A percentile compares a stretch with the other conserved stretches of the same genome.
phyloP scores from a whole-genome alignment of 2,797 vertebrate genomes.

The Fistularia tabacaria region DNA sequence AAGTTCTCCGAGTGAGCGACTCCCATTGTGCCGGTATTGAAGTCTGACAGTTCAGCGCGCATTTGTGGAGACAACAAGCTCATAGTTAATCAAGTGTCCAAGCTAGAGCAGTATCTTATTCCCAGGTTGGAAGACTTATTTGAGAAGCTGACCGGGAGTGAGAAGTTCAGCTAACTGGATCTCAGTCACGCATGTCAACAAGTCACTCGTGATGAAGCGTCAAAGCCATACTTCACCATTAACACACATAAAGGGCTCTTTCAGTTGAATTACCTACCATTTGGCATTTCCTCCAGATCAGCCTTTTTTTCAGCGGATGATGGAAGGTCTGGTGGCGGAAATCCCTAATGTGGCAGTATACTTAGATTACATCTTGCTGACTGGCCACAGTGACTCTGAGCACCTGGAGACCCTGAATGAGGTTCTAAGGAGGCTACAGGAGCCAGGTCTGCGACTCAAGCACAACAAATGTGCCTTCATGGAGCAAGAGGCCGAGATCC shows the following conservation, averaged over 20 bases:
- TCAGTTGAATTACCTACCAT: neutral
- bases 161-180: neutral
- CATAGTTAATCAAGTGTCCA: too few relatives aligned
- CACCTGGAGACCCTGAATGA: neutral
- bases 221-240: neutral
- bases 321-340: too few relatives aligned
- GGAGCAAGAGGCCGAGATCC: too few relatives aligned
- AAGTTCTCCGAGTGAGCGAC: constrained; percentile 17
- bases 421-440: neutral
- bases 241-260: neutral
- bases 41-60: constrained; percentile 3
- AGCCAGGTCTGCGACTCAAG: neutral
- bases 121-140: too few relatives aligned
- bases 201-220: constrained; percentile 1
- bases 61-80: constrained; percentile 25
- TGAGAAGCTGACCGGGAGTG: too few relatives aligned
- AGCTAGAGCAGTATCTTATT: too few relatives aligned
- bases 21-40: constrained; percentile 2
- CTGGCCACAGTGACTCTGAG: neutral
- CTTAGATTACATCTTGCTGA: too few relatives aligned
- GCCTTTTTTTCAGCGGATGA: constrained; percentile 1
- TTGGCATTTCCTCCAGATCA: neutral
- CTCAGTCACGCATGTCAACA: neutral
- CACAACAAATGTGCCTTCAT: too few relatives aligned
- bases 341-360: too few relatives aligned